Percentiles rank a stretch among this genome's conserved stretches.
phyloP scores from a whole-genome alignment of 2,888 invertebrate species.

The Campopleginae sp. region DNA sequence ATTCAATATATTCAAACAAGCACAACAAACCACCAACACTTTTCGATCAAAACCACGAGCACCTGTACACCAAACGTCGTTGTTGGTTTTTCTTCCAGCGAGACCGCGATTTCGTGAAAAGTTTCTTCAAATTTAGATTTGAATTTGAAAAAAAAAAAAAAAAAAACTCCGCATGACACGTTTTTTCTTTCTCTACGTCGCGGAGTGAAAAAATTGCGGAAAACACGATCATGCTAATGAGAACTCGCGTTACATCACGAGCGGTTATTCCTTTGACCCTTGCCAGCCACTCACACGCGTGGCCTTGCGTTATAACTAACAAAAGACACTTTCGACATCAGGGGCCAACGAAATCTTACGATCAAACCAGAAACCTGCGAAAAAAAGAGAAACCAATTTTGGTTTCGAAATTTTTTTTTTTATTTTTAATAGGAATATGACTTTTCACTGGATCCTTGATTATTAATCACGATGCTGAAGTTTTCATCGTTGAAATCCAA shows the following conservation, averaged over 20 bases:
- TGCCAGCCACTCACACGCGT: not conserved
- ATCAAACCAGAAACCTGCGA: not conserved
- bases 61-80: slow-evolving; percentile 75
- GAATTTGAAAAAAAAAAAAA: too few relatives aligned
- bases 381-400: not conserved
- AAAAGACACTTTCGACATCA: not conserved
- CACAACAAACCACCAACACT: slow-evolving; percentile 47
- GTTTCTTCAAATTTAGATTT: slow-evolving; percentile 75
- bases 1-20: slow-evolving; percentile 74
- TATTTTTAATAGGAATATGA: too few relatives aligned
- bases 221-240: slow-evolving; percentile 39
- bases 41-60: slow-evolving; percentile 69
- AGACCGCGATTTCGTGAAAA: slow-evolving; percentile 66
- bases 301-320: not conserved
- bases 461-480: too few relatives aligned
- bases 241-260: slow-evolving; percentile 14
- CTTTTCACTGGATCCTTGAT: too few relatives aligned
- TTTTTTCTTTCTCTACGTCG: slow-evolving; percentile 37
- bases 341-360: not conserved
- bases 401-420: too few relatives aligned
- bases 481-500: too few relatives aligned
- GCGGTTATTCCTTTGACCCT: slow-evolving; percentile 9
- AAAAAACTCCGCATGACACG: slow-evolving; percentile 7
- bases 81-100: slow-evolving; percentile 51
- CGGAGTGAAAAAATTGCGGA: slow-evolving; percentile 20